Percentiles rank a stretch among this genome's conserved stretches.
Evolutionary conservation across 1,140 invertebrate genomes (phyloP).

Genomic region (Hyles euphorbiae): DNA sequence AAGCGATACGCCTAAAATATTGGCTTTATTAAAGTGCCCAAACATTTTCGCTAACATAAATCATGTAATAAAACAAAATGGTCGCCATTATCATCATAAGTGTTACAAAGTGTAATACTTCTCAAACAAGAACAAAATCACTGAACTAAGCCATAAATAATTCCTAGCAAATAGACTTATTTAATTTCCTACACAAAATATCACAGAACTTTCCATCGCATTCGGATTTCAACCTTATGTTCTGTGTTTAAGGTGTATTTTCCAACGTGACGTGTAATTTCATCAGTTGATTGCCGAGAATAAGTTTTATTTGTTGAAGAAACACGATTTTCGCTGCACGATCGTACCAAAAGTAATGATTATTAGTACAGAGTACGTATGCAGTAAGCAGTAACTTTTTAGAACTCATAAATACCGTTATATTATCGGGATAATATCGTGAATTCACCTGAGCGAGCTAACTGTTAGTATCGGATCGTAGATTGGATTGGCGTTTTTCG

Average conservation of each 20-base stretch:
- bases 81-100: too few relatives aligned
- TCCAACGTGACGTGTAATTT: slow-evolving; percentile 19
- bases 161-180: slow-evolving; percentile 6
- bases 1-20: too few relatives aligned
- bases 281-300: slow-evolving; percentile 40
- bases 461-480: too few relatives aligned
- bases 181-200: slow-evolving; percentile 16
- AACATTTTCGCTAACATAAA: too few relatives aligned
- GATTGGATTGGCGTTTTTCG: too few relatives aligned
- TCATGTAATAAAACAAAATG: too few relatives aligned
- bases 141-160: slow-evolving; percentile 4
- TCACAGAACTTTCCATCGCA: not conserved
- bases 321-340: slow-evolving; percentile 25
- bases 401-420: not conserved
- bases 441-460: not conserved
- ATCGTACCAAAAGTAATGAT: slow-evolving; percentile 13
- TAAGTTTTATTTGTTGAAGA: slow-evolving; percentile 36
- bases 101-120: too few relatives aligned
- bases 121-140: not conserved
- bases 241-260: slow-evolving; percentile 11
- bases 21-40: too few relatives aligned
- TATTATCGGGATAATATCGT: not conserved
- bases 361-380: slow-evolving; percentile 10
- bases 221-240: slow-evolving; percentile 17
- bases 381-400: slow-evolving; percentile 6